A percentile compares a stretch with the other conserved stretches of the same genome.
Evolutionary conservation across 2,797 vertebrate species (phyloP).

Genomic region (Microchirus variegatus): DNA sequence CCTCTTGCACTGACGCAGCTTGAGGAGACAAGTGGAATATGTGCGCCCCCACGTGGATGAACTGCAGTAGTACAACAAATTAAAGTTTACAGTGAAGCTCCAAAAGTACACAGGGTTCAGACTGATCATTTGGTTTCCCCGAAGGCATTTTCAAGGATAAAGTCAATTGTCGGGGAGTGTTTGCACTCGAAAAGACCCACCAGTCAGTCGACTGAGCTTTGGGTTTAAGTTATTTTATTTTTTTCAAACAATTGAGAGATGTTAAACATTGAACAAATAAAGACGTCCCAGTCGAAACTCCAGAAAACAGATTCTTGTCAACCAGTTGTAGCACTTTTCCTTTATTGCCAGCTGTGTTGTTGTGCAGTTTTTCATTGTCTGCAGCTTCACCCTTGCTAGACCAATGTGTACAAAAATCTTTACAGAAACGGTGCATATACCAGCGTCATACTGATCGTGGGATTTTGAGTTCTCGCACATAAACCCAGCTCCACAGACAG

Average conservation of each 20-base stretch:
- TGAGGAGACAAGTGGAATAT: conserved; percentile 2
- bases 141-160: not conserved
- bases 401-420: conserved; percentile 63
- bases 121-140: not conserved
- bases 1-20: conserved; percentile 1
- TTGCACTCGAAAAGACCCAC: conserved; percentile 17
- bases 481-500: conserved; percentile 56
- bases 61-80: conserved; percentile 27
- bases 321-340: conserved; percentile 74
- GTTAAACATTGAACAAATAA: conserved; percentile 84
- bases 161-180: not conserved
- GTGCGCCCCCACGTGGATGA: conserved; percentile 60
- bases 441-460: conserved; percentile 59
- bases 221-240: conserved; percentile 83
- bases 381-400: conserved; percentile 65
- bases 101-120: not conserved
- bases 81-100: not conserved
- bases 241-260: conserved; percentile 84
- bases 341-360: conserved; percentile 82
- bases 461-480: conserved; percentile 63
- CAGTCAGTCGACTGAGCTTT: conserved; percentile 42
- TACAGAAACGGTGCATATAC: conserved; percentile 74
- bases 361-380: conserved; percentile 72
- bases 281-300: conserved; percentile 73
- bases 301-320: conserved; percentile 73